These are phyloP conservation scores for Tethea ocularis DNA, from an alignment of 2,888 invertebrate species.

Conservation along the genomic window DNA sequence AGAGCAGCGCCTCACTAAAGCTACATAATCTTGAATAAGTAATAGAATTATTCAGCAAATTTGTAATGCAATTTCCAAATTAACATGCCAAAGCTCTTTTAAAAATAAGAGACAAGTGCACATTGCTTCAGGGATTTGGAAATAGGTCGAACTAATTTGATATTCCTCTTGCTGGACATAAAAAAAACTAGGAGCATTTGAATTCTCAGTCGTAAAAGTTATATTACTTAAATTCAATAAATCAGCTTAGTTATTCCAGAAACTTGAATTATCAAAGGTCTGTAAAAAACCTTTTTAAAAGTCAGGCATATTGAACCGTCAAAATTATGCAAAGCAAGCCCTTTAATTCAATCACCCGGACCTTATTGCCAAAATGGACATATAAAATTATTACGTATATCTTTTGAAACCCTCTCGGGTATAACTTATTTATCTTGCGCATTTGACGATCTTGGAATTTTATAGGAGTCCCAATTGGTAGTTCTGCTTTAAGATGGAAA, in stretches of 20 bases:
- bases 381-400: neutral
- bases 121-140: neutral
- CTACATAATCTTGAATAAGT: neutral
- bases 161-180: neutral
- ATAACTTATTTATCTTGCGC: slow-evolving; percentile 1
- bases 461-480: neutral
- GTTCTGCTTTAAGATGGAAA: neutral
- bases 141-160: neutral
- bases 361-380: neutral
- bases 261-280: neutral
- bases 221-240: too few relatives aligned
- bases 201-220: too few relatives aligned
- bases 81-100: neutral
- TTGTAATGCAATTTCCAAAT: neutral
- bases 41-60: neutral
- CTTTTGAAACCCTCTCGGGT: slow-evolving; percentile 1
- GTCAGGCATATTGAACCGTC: neutral
- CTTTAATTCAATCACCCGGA: neutral
- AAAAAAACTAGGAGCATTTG: neutral
- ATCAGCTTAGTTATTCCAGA: neutral
- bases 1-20: neutral
- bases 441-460: neutral
- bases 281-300: neutral
- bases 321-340: neutral
- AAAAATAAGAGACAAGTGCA: neutral